Percentiles rank a stretch among this genome's conserved stretches.
Evolutionary conservation across 2,113 vertebrate species (phyloP).

Genomic region (Scolopax mira): DNA sequence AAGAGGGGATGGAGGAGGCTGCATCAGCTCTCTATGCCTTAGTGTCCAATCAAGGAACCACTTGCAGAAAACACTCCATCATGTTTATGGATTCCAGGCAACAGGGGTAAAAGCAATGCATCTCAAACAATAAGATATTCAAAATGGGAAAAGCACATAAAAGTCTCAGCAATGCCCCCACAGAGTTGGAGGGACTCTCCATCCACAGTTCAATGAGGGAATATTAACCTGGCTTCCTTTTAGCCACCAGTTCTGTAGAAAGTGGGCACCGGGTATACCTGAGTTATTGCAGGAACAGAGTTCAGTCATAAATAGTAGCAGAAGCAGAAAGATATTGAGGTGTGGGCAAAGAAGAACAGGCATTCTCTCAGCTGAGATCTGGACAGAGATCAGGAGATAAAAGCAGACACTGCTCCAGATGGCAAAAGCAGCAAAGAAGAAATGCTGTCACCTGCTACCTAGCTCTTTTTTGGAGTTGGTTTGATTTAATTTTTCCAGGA

Average conservation of each 20-base stretch:
- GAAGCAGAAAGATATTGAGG: background rate
- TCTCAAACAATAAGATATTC: background rate
- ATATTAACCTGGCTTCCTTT: background rate
- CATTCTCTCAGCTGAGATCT: background rate
- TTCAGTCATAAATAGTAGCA: background rate
- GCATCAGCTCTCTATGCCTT: background rate
- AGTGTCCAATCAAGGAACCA: background rate
- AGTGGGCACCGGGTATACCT: too few relatives aligned
- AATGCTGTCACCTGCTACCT: background rate
- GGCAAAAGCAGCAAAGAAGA: background rate
- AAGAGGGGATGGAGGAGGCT: background rate
- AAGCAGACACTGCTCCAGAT: background rate
- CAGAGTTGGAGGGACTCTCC: background rate
- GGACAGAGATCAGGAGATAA: background rate
- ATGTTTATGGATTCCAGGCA: background rate
- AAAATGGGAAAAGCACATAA: background rate
- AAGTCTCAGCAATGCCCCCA: background rate
- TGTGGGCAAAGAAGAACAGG: background rate
- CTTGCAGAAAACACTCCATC: background rate
- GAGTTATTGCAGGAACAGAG: background rate
- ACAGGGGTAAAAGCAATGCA: background rate
- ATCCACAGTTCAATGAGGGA: background rate
- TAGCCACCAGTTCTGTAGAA: background rate
- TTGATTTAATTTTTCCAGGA: background rate
- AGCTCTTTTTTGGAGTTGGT: background rate